Evolutionary conservation across 2,797 vertebrate genomes (phyloP).

Genomic region (Poecilia picta): DNA sequence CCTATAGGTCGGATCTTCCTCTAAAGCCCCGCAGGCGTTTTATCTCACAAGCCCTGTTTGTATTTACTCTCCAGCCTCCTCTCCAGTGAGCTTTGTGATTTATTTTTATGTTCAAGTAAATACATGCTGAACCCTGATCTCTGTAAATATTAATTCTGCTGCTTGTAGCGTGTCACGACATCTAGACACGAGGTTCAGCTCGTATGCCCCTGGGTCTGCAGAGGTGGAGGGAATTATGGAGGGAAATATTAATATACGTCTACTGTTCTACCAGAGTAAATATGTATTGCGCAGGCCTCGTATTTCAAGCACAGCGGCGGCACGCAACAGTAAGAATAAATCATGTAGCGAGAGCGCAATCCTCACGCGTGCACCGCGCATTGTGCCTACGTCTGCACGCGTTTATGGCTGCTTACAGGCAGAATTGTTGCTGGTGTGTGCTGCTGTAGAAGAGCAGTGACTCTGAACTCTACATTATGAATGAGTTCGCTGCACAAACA

Average conservation of each 20-base stretch:
- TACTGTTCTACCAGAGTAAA: neutral
- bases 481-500: slow-evolving; percentile 57
- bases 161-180: neutral
- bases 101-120: slow-evolving; percentile 23
- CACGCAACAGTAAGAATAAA: slow-evolving; percentile 30
- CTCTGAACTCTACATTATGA: slow-evolving; percentile 61
- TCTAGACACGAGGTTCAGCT: slow-evolving; percentile 7
- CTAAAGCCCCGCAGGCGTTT: slow-evolving; percentile 8
- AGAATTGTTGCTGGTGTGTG: slow-evolving; percentile 3
- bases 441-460: slow-evolving; percentile 6
- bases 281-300: neutral
- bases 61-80: slow-evolving; percentile 8
- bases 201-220: slow-evolving; percentile 8
- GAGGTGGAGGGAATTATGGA: slow-evolving; percentile 1
- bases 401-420: neutral
- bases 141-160: slow-evolving; percentile 24
- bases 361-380: slow-evolving; percentile 7
- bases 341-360: neutral
- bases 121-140: slow-evolving; percentile 45
- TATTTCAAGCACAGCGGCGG: neutral
- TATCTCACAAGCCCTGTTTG: slow-evolving; percentile 17
- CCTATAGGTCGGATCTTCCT: slow-evolving; percentile 12
- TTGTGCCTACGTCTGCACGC: slow-evolving; percentile 7
- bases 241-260: slow-evolving; percentile 20
- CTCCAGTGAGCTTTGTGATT: neutral